Base-by-base conservation (phyloP, 2,888 invertebrate genomes). In the Iselma pallidipennis region DNA sequence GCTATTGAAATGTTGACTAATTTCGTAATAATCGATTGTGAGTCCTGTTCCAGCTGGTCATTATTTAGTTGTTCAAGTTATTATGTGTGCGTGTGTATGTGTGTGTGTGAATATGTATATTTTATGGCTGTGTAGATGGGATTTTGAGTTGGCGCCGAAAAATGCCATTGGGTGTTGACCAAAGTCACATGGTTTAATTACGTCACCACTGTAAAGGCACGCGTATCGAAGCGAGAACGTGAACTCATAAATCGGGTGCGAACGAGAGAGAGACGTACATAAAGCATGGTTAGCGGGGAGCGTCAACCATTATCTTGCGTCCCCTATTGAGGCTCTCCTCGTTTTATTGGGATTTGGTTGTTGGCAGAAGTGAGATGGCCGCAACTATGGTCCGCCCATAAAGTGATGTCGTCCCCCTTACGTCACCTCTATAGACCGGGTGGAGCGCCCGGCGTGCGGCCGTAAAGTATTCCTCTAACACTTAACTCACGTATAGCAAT, bases 251-350 rank as follows among this genome's bases (percentile, higher is more conserved):
- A 82, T 82, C 76, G 76, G 75, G 74, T 78, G 80, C 76, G 81
- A 80, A 79, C 78, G 81, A 81, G 81, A 82, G 82, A 81, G 82
- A 81, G 82, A 81, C 78, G 79, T 75, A 75, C 82, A 82, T 82
- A 82, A 82, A 82, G 82, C 81, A 82, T 81, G 81, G 80, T 81
- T 82, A 81, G 82, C 80, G 81, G 81, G 81, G 81, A 81, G 81
- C 80, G 81, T 81, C 82, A 81, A 82, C 82, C 82, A 82, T 82
- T 82, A 82, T 82, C 81, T 80, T 77, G 80, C 78, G 76, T 78
- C 80, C 79, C 79, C 75, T 71, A 42, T 19, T 10, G 3, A 59
- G 62, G 67, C 74, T 70, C 69, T 76, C 76, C 75, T 73, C 70
- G 69, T 80, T 74, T 63, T 67, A 64, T 69, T 66, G 61, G 58